A percentile compares a stretch with the other conserved stretches of the same genome.
phyloP scores from a whole-genome alignment of 2,113 vertebrate genomes.

The Trichomycterus rosablanca region DNA sequence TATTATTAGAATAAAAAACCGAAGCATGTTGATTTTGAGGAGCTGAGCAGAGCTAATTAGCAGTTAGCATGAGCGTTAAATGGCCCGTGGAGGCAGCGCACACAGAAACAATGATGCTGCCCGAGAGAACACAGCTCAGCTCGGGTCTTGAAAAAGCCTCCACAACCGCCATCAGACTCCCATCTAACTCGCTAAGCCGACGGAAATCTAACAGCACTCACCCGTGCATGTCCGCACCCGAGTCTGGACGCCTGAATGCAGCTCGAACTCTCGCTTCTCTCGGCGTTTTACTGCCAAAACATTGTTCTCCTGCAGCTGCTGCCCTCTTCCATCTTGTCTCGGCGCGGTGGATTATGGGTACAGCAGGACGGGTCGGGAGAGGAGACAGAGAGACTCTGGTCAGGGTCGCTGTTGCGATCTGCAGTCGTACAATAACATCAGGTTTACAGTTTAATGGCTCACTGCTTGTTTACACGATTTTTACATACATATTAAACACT shows the following conservation, averaged over 20 bases:
- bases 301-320: slow-evolving; percentile 72
- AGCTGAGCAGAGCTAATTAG: background rate
- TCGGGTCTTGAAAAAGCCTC: too few species aligned
- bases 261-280: slow-evolving; percentile 49
- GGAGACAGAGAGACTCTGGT: slow-evolving; percentile 69
- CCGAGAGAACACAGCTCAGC: slow-evolving; percentile 52
- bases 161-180: slow-evolving; percentile 27
- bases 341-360: slow-evolving; percentile 76
- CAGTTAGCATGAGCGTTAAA: slow-evolving; percentile 39
- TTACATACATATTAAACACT: too few species aligned
- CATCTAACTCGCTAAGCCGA: background rate
- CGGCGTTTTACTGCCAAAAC: slow-evolving; percentile 72
- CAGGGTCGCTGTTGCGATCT: background rate
- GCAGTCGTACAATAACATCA: too few species aligned
- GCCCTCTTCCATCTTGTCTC: slow-evolving; percentile 77
- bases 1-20: too few species aligned
- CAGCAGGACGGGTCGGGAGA: slow-evolving; percentile 74
- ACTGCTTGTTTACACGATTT: too few species aligned
- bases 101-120: slow-evolving; percentile 74
- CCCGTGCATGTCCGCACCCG: slow-evolving; percentile 67
- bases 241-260: slow-evolving; percentile 51
- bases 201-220: slow-evolving; percentile 46
- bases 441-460: too few species aligned
- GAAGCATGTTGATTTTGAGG: too few species aligned
- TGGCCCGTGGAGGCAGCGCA: slow-evolving; percentile 49